Evolutionary conservation across 2,888 invertebrate species (phyloP).

Genomic region (Leucania comma): DNA sequence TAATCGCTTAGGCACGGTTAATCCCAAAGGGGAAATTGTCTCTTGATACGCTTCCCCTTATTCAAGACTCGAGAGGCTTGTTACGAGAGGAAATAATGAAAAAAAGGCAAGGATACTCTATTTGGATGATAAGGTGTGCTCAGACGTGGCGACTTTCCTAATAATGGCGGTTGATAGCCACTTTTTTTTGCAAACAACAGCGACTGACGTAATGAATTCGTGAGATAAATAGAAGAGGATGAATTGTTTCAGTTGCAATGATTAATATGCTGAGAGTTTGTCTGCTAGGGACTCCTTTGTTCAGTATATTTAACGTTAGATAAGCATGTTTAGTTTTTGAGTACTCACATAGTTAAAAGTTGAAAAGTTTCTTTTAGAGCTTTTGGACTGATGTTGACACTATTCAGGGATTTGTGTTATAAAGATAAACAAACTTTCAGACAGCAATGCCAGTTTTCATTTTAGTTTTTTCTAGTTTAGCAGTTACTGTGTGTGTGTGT

Average conservation of each 20-base stretch:
- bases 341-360: neutral
- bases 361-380: constrained; percentile 14
- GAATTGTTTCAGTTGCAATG: constrained; percentile 50
- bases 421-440: neutral
- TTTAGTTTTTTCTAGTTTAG: neutral
- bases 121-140: constrained; percentile 56
- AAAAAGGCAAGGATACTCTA: constrained; percentile 56
- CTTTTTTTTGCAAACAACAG: constrained; percentile 49
- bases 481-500: no score
- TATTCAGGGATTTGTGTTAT: neutral
- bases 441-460: neutral
- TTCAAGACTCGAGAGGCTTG: constrained; percentile 62
- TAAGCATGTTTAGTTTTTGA: constrained; percentile 11
- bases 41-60: constrained; percentile 79
- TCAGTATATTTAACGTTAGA: constrained; percentile 7
- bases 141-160: constrained; percentile 45
- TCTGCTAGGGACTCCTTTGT: constrained; percentile 35
- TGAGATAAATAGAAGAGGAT: constrained; percentile 47
- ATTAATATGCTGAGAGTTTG: constrained; percentile 42
- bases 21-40: constrained; percentile 84
- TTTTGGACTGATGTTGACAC: neutral
- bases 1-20: constrained; percentile 69
- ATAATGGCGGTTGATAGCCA: constrained; percentile 37
- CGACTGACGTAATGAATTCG: constrained; percentile 39
- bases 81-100: constrained; percentile 66